phyloP scores from a whole-genome alignment of 92 coral and sea anemone species.

The Phenganax marumi region DNA sequence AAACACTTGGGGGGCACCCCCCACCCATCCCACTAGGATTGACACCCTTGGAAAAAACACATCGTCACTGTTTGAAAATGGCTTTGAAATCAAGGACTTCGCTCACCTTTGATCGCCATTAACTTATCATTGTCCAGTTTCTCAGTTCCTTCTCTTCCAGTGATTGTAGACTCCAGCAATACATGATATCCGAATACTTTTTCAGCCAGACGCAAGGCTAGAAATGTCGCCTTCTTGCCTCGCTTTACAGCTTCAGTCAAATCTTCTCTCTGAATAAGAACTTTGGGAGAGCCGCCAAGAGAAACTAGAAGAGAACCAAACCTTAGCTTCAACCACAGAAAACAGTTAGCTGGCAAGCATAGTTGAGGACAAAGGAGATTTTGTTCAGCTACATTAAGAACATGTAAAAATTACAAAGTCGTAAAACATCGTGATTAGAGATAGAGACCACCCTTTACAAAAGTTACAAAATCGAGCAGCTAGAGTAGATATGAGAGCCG shows the following conservation, averaged over 20 bases:
- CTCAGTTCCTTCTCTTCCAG: slow-evolving; percentile 63
- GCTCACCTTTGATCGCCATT: slow-evolving; percentile 58
- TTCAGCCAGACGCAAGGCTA: slow-evolving; percentile 64
- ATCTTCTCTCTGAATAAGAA: slow-evolving; percentile 54
- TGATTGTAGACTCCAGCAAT: slow-evolving; percentile 58
- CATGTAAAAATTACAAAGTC: too few relatives aligned
- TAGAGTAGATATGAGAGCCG: too few relatives aligned
- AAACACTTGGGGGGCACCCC: too few relatives aligned
- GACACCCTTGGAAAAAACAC: too few relatives aligned
- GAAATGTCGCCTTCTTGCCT: slow-evolving; percentile 62
- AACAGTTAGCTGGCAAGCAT: background rate
- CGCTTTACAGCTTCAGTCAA: slow-evolving; percentile 57
- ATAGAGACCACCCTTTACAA: too few relatives aligned
- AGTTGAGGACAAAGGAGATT: background rate
- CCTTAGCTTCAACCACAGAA: background rate
- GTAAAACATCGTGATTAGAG: background rate
- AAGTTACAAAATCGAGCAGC: too few relatives aligned
- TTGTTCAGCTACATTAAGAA: background rate
- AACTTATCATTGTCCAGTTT: slow-evolving; percentile 52
- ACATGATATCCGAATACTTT: slow-evolving; percentile 60
- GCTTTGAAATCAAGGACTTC: background rate
- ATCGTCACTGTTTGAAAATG: background rate
- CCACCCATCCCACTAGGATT: too few relatives aligned
- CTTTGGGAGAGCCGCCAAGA: slow-evolving; percentile 61
- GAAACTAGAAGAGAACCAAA: slow-evolving; percentile 29